Evolutionary conservation across 2,888 invertebrate genomes (phyloP).

Genomic region (Drosophila greeni): DNA sequence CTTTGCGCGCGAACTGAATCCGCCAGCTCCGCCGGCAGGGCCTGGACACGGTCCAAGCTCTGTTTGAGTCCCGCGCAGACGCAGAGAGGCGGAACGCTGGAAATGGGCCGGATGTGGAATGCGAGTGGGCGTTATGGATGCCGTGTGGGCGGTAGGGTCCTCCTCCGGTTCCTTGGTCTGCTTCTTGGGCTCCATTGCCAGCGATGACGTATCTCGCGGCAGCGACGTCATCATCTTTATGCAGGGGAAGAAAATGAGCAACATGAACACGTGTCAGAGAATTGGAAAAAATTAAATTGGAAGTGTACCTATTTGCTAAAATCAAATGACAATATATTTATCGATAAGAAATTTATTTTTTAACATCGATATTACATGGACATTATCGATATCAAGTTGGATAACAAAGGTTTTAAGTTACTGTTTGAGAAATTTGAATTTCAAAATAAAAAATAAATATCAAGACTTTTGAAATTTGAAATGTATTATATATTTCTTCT

Average conservation of each 20-base stretch:
- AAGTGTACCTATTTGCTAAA: background rate
- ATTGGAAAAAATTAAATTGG: background rate
- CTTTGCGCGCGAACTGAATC: conserved; percentile 65
- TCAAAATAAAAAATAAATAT: background rate
- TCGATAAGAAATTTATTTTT: too few species aligned
- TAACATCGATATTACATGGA: too few species aligned
- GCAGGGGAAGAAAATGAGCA: conserved; percentile 2
- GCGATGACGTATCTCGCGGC: conserved; percentile 27
- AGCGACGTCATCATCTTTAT: conserved; percentile 36
- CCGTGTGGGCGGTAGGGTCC: conserved; percentile 19
- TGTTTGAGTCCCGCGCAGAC: conserved; percentile 83
- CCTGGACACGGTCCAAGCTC: conserved; percentile 51
- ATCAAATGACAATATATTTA: too few species aligned
- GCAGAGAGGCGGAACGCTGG: conserved; percentile 84
- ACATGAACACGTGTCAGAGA: background rate
- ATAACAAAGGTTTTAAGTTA: background rate
- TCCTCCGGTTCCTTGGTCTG: conserved; percentile 15
- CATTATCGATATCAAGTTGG: background rate
- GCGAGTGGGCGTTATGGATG: conserved; percentile 65
- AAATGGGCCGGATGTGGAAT: conserved; percentile 78
- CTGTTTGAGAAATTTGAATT: background rate
- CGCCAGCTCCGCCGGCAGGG: conserved; percentile 46
- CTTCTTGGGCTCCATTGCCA: conserved; percentile 17
- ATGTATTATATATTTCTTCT: background rate
- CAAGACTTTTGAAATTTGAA: too few species aligned